These are phyloP conservation scores for Fratercula arctica DNA, from an alignment of 2,797 vertebrate genomes.

Conservation along the genomic window DNA sequence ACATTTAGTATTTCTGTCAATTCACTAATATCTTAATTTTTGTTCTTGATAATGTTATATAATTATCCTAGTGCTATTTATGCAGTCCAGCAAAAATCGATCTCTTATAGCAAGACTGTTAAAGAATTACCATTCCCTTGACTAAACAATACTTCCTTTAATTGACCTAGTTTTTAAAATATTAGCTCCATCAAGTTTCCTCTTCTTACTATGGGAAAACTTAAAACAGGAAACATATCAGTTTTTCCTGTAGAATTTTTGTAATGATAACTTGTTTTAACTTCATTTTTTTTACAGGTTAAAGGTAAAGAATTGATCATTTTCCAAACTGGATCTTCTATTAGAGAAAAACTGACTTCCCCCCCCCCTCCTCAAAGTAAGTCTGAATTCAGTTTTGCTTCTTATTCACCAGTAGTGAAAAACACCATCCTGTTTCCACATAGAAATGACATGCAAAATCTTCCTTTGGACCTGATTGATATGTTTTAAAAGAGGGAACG, in stretches of 20 bases:
- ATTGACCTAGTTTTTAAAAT: not conserved
- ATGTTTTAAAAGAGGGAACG: not conserved
- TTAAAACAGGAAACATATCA: not conserved
- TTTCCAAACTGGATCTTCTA: not conserved
- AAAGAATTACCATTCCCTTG: not conserved
- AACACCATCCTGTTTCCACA: rapidly evolving
- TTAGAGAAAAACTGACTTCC: not conserved
- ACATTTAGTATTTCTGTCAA: not conserved
- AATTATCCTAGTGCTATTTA: not conserved
- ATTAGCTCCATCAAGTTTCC: not conserved
- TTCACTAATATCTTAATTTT: not conserved
- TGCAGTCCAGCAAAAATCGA: not conserved
- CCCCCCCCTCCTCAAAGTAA: not conserved
- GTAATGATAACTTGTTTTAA: not conserved
- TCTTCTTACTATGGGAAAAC: not conserved
- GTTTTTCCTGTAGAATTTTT: not conserved
- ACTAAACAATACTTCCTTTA: not conserved
- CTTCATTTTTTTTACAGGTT: not conserved
- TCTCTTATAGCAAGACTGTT: not conserved
- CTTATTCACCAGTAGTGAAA: not conserved
- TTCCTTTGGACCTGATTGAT: not conserved
- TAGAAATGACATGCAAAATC: not conserved
- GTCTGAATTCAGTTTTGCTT: not conserved
- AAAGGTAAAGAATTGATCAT: not conserved
- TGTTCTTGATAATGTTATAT: not conserved